phyloP scores from a whole-genome alignment of 2,888 invertebrate genomes.

The Portevinia maculata region DNA sequence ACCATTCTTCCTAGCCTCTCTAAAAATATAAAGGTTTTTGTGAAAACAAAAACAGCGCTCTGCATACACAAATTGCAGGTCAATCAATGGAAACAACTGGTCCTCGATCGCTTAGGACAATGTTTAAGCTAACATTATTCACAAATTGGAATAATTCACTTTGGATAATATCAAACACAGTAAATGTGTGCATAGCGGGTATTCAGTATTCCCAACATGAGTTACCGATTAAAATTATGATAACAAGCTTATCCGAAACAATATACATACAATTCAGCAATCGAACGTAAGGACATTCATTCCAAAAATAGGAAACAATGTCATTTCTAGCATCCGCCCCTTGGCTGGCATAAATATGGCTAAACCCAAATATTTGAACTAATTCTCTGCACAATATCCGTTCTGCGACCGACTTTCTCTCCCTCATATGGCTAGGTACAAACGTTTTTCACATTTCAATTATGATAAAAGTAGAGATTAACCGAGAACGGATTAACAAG shows the following conservation, averaged over 20 bases:
- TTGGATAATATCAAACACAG: constrained; percentile 17
- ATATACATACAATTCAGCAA: constrained; percentile 27
- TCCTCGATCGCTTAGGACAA: neutral
- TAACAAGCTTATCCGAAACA: constrained; percentile 44
- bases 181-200: constrained; percentile 18
- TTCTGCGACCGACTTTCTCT: neutral
- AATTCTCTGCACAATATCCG: neutral
- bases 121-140: constrained; percentile 2
- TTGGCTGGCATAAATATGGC: constrained; percentile 12
- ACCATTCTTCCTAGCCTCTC: no score
- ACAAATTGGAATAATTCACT: constrained; percentile 7
- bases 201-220: neutral
- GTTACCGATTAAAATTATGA: constrained; percentile 37
- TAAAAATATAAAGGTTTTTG: no score
- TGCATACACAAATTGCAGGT: neutral
- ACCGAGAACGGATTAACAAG: constrained; percentile 71
- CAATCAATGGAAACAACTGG: neutral
- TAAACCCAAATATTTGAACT: constrained; percentile 56
- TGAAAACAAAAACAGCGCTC: neutral
- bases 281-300: constrained; percentile 1
- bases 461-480: constrained; percentile 67
- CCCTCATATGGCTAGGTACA: constrained; percentile 9
- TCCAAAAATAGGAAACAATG: constrained; percentile 16
- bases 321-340: neutral
- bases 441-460: constrained; percentile 71